Evolutionary conservation across 2,113 vertebrate species (phyloP).

Genomic region (Meleagris gallopavo): DNA sequence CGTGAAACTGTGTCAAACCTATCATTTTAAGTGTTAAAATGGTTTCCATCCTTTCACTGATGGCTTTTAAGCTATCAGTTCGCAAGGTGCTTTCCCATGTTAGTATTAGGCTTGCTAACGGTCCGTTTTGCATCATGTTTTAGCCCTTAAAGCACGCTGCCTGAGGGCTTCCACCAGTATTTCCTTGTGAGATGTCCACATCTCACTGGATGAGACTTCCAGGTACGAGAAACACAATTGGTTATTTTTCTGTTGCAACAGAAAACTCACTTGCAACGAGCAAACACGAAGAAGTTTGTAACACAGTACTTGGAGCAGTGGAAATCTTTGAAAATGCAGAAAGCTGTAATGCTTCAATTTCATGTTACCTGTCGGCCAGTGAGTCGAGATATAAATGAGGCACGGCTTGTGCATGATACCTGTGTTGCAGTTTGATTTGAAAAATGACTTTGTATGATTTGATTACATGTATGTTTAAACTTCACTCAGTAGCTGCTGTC

Average conservation of each 20-base stretch:
- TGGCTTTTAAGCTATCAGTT: not conserved
- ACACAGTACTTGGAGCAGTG: not conserved
- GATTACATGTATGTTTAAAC: not conserved
- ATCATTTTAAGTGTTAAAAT: not conserved
- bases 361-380: not conserved
- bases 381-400: not conserved
- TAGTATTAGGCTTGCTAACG: not conserved
- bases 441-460: not conserved
- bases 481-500: not conserved
- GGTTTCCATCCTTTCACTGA: not conserved
- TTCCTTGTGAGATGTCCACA: not conserved
- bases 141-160: not conserved
- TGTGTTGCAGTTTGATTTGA: not conserved
- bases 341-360: not conserved
- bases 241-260: not conserved
- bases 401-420: no score
- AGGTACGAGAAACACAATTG: not conserved
- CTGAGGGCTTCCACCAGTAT: not conserved
- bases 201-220: not conserved
- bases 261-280: not conserved
- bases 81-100: not conserved
- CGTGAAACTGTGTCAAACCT: not conserved
- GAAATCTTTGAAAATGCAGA: not conserved
- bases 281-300: accelerated
- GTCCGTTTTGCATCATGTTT: not conserved